Conservation (phyloP, 2,113 vertebrate species). For the Synchiropus splendidus region DNA sequence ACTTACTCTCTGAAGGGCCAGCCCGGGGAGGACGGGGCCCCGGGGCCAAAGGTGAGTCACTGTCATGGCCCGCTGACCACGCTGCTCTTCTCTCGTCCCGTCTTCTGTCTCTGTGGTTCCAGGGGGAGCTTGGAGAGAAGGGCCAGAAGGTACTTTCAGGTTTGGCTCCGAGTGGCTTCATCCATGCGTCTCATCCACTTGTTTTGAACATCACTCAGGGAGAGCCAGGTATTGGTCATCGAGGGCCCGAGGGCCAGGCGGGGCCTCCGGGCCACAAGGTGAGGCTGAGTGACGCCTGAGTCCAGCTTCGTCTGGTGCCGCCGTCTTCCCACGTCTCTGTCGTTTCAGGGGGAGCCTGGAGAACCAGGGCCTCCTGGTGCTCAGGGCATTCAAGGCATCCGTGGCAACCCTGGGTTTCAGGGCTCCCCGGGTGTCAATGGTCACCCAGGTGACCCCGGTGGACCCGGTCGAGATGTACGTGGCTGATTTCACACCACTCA, state of each 20-base stretch:
- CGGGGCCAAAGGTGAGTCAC: conserved; percentile 63
- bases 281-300: conserved; percentile 2
- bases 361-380: conserved; percentile 71
- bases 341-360: conserved; percentile 75
- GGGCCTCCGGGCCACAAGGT: conserved; percentile 81
- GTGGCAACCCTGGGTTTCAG: conserved; percentile 67
- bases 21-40: conserved; percentile 64
- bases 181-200: too few relatives aligned
- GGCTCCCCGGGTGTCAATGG: conserved; percentile 72
- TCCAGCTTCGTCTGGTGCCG: conserved; percentile 11
- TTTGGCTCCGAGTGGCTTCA: too few relatives aligned
- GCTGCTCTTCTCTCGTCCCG: neutral
- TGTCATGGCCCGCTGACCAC: neutral
- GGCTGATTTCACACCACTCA: too few relatives aligned
- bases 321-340: neutral
- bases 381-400: conserved; percentile 81
- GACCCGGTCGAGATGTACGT: conserved; percentile 69
- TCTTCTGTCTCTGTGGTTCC: conserved; percentile 27
- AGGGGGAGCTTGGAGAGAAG: conserved; percentile 76
- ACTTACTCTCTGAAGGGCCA: conserved; percentile 53
- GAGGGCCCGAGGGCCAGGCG: conserved; percentile 77
- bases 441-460: conserved; percentile 60
- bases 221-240: conserved; percentile 78
- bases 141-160: conserved; percentile 83
- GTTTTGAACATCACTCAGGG: conserved; percentile 60